Evolutionary conservation across 2,888 invertebrate species (phyloP).

Genomic region (Antheraea yamamai): DNA sequence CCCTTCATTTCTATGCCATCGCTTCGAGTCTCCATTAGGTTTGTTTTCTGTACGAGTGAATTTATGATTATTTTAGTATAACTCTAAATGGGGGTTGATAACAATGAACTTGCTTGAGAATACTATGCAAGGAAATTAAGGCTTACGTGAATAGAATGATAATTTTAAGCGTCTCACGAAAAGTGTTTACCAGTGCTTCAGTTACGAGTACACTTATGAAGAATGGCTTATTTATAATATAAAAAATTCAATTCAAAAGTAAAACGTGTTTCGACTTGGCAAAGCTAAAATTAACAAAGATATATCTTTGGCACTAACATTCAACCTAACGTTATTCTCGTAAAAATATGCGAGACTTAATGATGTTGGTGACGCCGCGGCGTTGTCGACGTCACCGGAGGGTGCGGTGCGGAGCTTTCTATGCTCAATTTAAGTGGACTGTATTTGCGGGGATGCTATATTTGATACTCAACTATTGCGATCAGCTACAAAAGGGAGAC

Average conservation of each 20-base stretch:
- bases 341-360: no score
- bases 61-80: slow-evolving; percentile 2
- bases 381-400: no score
- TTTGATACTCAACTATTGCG: no score
- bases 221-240: background rate
- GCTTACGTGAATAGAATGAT: background rate
- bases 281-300: no score
- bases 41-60: slow-evolving; percentile 27
- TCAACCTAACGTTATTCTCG: no score
- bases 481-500: no score
- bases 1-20: slow-evolving; percentile 35
- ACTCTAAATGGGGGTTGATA: background rate
- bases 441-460: no score
- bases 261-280: background rate
- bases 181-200: background rate
- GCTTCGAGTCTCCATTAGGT: slow-evolving; percentile 19
- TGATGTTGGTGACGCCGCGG: no score
- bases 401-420: no score
- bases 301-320: no score
- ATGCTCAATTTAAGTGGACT: no score
- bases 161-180: background rate
- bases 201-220: background rate
- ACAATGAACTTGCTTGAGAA: slow-evolving; percentile 3
- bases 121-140: background rate
- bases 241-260: no score